Conservation (phyloP, 2,888 invertebrate species). For the Drosophila merina region DNA sequence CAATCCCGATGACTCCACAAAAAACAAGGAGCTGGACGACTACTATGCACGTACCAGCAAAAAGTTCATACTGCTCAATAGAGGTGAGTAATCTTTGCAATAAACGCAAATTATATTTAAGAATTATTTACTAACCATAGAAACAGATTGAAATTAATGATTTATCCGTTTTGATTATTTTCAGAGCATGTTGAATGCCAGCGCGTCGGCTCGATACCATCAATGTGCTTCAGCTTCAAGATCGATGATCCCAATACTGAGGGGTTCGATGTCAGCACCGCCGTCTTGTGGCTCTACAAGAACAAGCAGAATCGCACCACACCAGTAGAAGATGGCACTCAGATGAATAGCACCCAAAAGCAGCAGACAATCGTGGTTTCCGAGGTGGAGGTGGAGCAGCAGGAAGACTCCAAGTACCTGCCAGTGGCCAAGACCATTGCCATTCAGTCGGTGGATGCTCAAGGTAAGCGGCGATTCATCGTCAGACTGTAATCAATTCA, state of each 20-base stretch:
- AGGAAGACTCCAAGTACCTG: conserved; percentile 88
- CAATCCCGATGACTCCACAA: conserved; percentile 75
- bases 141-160: background rate
- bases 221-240: conserved; percentile 91
- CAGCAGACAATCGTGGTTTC: conserved; percentile 90
- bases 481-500: conserved; percentile 12
- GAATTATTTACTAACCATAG: background rate
- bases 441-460: conserved; percentile 90
- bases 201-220: conserved; percentile 84
- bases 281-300: conserved; percentile 93
- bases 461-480: conserved; percentile 84
- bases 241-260: conserved; percentile 90
- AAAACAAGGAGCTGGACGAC: conserved; percentile 87
- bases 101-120: background rate
- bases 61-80: conserved; percentile 91
- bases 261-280: conserved; percentile 90
- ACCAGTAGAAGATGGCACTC: conserved; percentile 46
- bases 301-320: conserved; percentile 66
- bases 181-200: conserved; percentile 85
- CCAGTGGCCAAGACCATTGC: conserved; percentile 92
- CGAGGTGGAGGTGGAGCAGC: conserved; percentile 91
- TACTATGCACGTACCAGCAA: conserved; percentile 93
- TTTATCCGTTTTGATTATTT: background rate
- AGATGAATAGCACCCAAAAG: conserved; percentile 30
- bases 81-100: conserved; percentile 86